Evolutionary conservation across 2,797 vertebrate genomes (phyloP).

Genomic region (Borostomias antarcticus): DNA sequence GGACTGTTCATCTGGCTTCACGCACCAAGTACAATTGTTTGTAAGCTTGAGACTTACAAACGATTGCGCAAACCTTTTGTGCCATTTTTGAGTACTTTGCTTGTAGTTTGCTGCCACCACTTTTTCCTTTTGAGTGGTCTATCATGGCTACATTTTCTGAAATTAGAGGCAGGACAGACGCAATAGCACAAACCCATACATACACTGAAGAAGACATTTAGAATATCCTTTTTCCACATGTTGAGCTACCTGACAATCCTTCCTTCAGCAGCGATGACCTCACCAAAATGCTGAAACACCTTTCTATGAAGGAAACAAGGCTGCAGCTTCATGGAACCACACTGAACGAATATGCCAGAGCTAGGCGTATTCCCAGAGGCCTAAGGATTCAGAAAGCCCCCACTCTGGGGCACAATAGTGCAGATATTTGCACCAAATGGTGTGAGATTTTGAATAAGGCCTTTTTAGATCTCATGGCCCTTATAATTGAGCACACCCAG

Average conservation of each 20-base stretch:
- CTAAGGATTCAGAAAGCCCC: not conserved
- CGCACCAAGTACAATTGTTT: no score
- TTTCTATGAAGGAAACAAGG: not conserved
- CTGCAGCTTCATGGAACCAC: not conserved
- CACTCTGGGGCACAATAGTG: not conserved
- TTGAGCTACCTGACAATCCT: no score
- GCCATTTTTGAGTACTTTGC: no score
- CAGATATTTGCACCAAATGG: slow-evolving; percentile 8
- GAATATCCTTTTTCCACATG: not conserved
- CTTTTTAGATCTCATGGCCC: not conserved
- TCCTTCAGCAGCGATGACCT: no score
- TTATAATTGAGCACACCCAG: not conserved
- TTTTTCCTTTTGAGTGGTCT: not conserved
- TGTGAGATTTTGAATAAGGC: no score
- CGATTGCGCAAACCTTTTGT: no score
- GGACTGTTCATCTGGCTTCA: no score
- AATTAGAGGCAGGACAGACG: not conserved
- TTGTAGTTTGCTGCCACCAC: not conserved
- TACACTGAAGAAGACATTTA: not conserved
- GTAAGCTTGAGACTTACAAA: no score
- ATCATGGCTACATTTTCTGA: not conserved
- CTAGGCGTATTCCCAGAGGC: not conserved
- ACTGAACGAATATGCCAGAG: slow-evolving; percentile 1
- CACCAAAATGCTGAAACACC: not conserved
- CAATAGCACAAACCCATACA: not conserved